Evolutionary conservation across 2,797 vertebrate species (phyloP).

Genomic region (Synaphobranchus kaupii): DNA sequence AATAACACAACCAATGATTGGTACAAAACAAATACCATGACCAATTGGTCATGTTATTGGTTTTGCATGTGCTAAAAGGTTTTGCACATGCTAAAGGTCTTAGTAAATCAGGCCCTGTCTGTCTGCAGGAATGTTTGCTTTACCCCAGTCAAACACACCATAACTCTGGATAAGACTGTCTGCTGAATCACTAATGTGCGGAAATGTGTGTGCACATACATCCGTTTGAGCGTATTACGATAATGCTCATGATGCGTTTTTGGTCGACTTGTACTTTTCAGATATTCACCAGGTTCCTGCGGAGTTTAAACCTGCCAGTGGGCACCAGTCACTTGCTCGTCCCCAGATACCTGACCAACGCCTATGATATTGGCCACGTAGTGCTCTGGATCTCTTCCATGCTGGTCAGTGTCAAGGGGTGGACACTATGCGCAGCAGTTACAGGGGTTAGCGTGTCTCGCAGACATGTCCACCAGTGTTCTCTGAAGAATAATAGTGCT

Average conservation of each 20-base stretch:
- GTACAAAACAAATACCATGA: no score
- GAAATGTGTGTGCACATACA: neutral
- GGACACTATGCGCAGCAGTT: neutral
- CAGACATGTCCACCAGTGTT: neutral
- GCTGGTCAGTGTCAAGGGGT: conserved; percentile 77
- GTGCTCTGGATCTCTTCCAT: conserved; percentile 95
- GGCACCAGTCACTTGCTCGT: conserved; percentile 94
- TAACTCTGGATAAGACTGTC: neutral
- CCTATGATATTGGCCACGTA: conserved; percentile 92
- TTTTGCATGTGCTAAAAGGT: no score
- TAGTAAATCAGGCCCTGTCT: neutral
- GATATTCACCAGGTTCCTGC: conserved; percentile 95
- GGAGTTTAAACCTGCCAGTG: conserved; percentile 95
- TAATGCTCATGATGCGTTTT: neutral
- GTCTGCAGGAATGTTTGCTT: neutral
- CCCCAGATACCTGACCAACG: conserved; percentile 87
- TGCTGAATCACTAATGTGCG: neutral
- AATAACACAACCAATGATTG: no score
- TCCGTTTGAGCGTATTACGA: neutral
- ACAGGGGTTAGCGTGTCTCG: neutral
- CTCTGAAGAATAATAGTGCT: neutral
- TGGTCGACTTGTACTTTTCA: conserved; percentile 54
- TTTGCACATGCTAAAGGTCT: no score
- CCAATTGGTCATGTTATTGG: no score
- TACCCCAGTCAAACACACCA: neutral